Evolutionary conservation across 2,113 vertebrate species (phyloP), one percentile per base, ranked within the genome.

Genomic region (Cryptomyrus ogoouensis): DNA sequence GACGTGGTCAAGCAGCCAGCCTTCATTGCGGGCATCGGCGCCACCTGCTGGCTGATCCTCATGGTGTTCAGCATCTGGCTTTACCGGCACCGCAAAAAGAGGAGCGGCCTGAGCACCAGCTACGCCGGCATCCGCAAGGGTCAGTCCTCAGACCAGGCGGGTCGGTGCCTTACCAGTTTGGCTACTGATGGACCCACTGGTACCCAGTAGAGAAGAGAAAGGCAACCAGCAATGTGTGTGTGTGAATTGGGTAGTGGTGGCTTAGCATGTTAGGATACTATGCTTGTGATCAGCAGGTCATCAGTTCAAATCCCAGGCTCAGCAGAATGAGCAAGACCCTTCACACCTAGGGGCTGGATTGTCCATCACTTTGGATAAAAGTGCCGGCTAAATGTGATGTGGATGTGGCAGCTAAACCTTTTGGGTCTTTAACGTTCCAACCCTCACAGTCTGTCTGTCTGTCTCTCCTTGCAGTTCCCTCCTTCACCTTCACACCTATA

Each of bases 401-500:
- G 44, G 17, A n/a, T 2, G 84, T 86, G 7, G 21, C 56, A 15
- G 39, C 13, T 52, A 42, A 53, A 8, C n/a, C 35, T 21, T 19
- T 19, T 52, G 4, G n/a, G 31, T 50, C 15, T 0, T n/a, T 47
- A 31, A 49, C 24, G 2, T 31, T 52, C 52, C 31, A 50, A 83
- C 80, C 2, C 42, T 66, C 27, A 90, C 27, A 44, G 88, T 39
- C 21, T 44, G n/a, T 87, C 15, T 47, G 42, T 83, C 46, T 80
- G 0, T 47, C 27, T 87, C 83, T 19, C 24, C 94, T 94, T 95
- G 94, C 97, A 99, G 98, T 99, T 94, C 98, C 98, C 91, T 98
- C 98, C 93, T 99, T 98, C 96, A 98, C 98, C 95, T 99, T 99
- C 93, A 98, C 98, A 94, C 98, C 98, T 92, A 97, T 98, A 97